These are phyloP conservation scores for Brachionus asplanchnoidis DNA, from an alignment of 1,140 invertebrate species.

Conservation along the genomic window DNA sequence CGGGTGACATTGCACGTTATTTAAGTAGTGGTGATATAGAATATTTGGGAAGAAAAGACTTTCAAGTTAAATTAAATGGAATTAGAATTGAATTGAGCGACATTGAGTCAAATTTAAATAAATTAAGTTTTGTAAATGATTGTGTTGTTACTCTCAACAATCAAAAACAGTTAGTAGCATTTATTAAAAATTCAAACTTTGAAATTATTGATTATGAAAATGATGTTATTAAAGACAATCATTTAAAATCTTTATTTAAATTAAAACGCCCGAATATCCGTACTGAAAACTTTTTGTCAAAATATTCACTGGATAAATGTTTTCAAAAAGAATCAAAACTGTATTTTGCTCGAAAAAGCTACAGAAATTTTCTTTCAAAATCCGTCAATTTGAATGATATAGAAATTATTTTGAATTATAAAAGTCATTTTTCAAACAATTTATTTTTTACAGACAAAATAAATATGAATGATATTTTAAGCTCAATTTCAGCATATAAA, in stretches of 20 bases:
- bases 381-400: neutral
- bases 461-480: neutral
- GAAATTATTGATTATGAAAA: neutral
- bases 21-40: slow-evolving; percentile 45
- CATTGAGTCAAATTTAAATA: slow-evolving; percentile 46
- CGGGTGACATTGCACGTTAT: slow-evolving; percentile 46
- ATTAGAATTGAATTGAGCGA: slow-evolving; percentile 46
- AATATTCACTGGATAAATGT: neutral
- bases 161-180: neutral
- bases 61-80: slow-evolving; percentile 47
- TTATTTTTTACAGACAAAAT: neutral
- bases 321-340: neutral
- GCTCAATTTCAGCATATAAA: neutral
- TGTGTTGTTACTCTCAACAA: neutral
- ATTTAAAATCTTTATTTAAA: neutral
- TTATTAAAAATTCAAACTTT: neutral
- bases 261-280: neutral
- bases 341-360: neutral
- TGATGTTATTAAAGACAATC: neutral
- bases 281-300: neutral
- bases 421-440: neutral
- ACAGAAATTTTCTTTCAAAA: neutral
- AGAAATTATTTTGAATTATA: neutral
- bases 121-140: neutral
- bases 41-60: slow-evolving; percentile 46